Conservation (phyloP, 2,888 invertebrate species). For the Aporophyla nigra region DNA sequence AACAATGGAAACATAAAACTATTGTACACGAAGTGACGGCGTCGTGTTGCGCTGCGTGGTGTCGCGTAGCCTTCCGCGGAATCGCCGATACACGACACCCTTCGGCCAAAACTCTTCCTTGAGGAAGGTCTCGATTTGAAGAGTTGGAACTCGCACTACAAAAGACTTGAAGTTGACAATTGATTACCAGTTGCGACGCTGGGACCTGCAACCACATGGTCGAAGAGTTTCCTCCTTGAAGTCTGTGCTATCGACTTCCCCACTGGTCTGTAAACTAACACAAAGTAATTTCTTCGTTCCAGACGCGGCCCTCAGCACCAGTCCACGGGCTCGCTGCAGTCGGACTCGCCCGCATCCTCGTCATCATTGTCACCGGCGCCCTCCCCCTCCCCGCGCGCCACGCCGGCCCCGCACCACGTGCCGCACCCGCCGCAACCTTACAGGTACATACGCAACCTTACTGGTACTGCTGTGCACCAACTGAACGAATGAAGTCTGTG, state of each 20-base stretch:
- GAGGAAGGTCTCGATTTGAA: no score
- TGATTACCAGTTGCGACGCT: neutral
- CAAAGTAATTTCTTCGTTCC: constrained; percentile 44
- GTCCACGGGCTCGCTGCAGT: constrained; percentile 95
- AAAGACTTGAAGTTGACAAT: no score
- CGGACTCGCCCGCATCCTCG: constrained; percentile 95
- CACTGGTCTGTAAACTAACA: neutral
- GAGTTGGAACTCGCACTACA: no score
- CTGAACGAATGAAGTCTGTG: no score
- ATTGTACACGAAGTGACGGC: no score
- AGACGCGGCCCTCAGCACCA: constrained; percentile 95
- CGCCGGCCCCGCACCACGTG: constrained; percentile 91
- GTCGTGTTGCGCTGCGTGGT: no score
- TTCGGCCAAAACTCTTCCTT: no score
- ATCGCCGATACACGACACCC: no score
- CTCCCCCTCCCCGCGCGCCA: constrained; percentile 93
- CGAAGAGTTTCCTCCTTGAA: neutral
- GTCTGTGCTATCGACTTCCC: neutral
- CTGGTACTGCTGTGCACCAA: no score
- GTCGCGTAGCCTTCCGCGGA: no score
- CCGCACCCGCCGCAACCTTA: constrained; percentile 77
- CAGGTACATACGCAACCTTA: constrained; percentile 69
- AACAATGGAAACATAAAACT: no score
- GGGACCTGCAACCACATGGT: neutral
- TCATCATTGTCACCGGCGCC: constrained; percentile 96